phyloP scores from a whole-genome alignment of 2,888 invertebrate genomes.

The Macaria liturata region DNA sequence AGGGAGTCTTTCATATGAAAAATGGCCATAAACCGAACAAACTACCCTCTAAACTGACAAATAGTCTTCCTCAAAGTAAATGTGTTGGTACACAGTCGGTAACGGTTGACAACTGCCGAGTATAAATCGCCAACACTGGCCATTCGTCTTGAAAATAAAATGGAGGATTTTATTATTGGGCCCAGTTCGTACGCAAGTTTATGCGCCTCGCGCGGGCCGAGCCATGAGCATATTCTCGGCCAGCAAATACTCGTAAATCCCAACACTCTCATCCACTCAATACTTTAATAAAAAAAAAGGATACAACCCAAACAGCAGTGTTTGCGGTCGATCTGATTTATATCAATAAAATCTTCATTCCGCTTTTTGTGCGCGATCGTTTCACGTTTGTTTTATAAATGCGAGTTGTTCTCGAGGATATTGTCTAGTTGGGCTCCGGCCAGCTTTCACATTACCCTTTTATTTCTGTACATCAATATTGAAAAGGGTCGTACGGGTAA shows the following conservation, averaged over 20 bases:
- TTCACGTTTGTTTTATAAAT: constrained; percentile 22
- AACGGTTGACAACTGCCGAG: constrained; percentile 43
- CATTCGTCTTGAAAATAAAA: constrained; percentile 53
- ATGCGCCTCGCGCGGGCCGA: constrained; percentile 56
- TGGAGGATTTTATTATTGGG: constrained; percentile 59
- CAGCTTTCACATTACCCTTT: constrained; percentile 28
- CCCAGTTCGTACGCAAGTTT: constrained; percentile 54
- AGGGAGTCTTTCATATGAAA: constrained; percentile 32
- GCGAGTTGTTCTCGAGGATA: constrained; percentile 27
- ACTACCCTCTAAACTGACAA: constrained; percentile 36
- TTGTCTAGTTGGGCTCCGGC: constrained; percentile 26
- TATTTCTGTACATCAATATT: constrained; percentile 35
- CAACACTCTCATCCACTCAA: constrained; percentile 62
- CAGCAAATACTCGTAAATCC: constrained; percentile 71
- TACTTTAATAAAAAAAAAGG: constrained; percentile 51
- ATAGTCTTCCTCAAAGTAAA: constrained; percentile 41
- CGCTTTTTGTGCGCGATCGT: constrained; percentile 34
- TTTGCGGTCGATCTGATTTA: constrained; percentile 59
- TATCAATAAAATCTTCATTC: constrained; percentile 59
- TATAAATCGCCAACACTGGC: constrained; percentile 45
- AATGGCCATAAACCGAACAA: constrained; percentile 34
- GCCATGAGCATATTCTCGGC: constrained; percentile 61
- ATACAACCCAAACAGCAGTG: constrained; percentile 42
- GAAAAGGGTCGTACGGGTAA: constrained; percentile 35
- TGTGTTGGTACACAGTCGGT: constrained; percentile 37